Base-by-base conservation (phyloP, 2,113 vertebrate species). In the Myxocyprinus asiaticus region DNA sequence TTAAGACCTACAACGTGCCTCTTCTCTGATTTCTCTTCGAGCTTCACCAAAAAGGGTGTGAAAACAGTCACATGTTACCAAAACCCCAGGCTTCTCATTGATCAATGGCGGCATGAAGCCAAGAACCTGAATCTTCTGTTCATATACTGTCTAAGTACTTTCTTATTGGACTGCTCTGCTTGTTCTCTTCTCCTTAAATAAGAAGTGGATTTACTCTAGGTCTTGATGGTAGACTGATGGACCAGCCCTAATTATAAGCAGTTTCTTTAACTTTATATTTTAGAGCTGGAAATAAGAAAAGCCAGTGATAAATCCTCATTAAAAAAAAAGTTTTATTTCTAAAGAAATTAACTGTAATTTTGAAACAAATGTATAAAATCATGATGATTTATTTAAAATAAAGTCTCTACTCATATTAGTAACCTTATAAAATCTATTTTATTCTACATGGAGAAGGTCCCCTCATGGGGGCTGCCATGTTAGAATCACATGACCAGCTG, bases 1-100 rank as follows among this genome's bases (percentile, higher is more conserved):
- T 89, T 80, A 88, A 89, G 83, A 86, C 77, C 56, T 77, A 83
- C 82, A 85, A 86, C 87, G 75, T 58, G 33, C 73, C 81, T 68
- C 73, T 73, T 80, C 77, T 81, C 70, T 67, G 43, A 78, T 83
- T 83, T 80, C 85, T 84, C 59, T 67, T 42, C 77, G 80, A 33
- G 72, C 81, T 78, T 85, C 82, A 71, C 73, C 70, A 84, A 86
- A 84, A 70, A 59, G 82, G 76, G 56, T 78, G 83, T 51, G 79
- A 89, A 82, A 77, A 75, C 84, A 78, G 77, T 83, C 71, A 53
- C 56, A 12, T 78, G 71, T 67, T 71, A 82, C 59, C 48, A 45
- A 79, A 76, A 76, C 80, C 77, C 9, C 70, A 76, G 79, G 72
- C 67, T 48, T 55, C 74, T 77, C 77, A 88, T 87, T 76, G 74